phyloP scores from a whole-genome alignment of 2,113 vertebrate genomes.

The Trogon surrucura region DNA sequence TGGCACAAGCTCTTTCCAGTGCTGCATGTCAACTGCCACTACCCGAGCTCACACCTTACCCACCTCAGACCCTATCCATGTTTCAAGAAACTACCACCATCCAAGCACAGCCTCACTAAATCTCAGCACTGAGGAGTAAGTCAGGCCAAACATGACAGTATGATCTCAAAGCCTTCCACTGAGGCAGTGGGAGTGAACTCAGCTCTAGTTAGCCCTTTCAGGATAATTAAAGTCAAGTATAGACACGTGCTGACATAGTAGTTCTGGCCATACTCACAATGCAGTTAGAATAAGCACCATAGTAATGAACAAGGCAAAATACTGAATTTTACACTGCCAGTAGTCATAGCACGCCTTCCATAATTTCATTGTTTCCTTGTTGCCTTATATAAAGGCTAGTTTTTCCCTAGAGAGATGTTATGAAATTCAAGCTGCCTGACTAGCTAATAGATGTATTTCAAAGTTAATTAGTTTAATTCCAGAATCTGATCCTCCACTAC shows the following conservation, averaged over 20 bases:
- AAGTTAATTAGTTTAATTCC: constrained; percentile 27
- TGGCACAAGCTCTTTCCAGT: background rate
- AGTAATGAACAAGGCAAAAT: background rate
- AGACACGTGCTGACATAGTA: background rate
- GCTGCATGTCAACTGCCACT: background rate
- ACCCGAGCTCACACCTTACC: background rate
- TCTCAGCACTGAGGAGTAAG: fast-evolving
- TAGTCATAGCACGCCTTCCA: background rate
- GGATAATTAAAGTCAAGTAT: background rate
- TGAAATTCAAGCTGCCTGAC: constrained; percentile 19
- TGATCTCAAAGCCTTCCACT: background rate
- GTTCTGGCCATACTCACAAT: background rate
- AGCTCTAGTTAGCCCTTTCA: background rate
- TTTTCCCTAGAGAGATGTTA: background rate
- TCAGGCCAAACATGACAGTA: background rate
- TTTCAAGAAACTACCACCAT: background rate
- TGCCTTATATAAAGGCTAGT: background rate
- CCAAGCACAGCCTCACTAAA: background rate
- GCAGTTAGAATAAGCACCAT: background rate
- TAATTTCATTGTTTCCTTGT: background rate
- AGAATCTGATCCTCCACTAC: background rate
- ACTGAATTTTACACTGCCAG: background rate
- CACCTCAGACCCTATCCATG: background rate
- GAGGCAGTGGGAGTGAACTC: background rate
- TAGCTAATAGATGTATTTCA: background rate